Percentiles rank a stretch among this genome's conserved stretches.
Conservation (phyloP, 2,113 vertebrate genomes). For the Caloenas nicobarica region DNA sequence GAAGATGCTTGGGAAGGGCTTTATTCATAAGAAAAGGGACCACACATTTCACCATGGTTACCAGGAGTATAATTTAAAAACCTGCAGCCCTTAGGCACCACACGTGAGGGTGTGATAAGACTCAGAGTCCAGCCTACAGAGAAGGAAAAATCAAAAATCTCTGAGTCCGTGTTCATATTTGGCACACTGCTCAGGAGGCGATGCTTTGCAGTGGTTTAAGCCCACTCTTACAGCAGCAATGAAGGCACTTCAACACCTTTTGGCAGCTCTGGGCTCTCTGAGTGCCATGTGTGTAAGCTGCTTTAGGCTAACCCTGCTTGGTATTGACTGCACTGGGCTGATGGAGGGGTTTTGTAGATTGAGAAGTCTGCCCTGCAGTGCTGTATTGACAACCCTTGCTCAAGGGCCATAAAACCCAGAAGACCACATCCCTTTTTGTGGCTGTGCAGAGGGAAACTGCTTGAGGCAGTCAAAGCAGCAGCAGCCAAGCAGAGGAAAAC, state of each 20-base stretch:
- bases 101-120: not conserved
- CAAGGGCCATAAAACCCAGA: not conserved
- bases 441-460: not conserved
- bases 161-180: not conserved
- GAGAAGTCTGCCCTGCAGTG: not conserved
- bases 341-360: not conserved
- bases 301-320: not conserved
- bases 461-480: not conserved
- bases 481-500: slow-evolving; percentile 26
- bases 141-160: not conserved
- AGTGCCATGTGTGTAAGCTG: not conserved
- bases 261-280: accelerated
- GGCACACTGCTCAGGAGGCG: not conserved
- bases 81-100: not conserved
- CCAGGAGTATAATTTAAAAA: slow-evolving; percentile 5
- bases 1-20: not conserved
- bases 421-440: not conserved
- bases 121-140: not conserved
- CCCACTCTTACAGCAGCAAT: not conserved
- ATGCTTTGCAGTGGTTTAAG: not conserved
- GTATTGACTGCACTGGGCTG: not conserved
- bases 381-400: not conserved
- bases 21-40: slow-evolving; percentile 12
- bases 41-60: not conserved
- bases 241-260: not conserved